Evolutionary conservation across 2,797 vertebrate genomes (phyloP).

Genomic region (Anisognathus igniventris): DNA sequence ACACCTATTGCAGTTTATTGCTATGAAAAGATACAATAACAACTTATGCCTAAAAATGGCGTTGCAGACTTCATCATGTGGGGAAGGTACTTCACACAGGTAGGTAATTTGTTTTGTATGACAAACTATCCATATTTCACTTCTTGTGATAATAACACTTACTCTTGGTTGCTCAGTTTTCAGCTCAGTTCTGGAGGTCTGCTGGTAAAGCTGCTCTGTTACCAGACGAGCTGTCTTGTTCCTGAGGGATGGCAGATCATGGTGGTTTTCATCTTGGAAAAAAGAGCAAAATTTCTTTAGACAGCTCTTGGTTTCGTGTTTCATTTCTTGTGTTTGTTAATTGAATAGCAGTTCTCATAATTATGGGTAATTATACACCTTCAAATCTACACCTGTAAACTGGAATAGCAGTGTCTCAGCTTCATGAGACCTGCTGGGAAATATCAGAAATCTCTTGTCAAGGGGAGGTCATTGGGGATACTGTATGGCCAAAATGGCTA

Average conservation of each 20-base stretch:
- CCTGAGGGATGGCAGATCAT: neutral
- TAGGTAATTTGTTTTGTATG: neutral
- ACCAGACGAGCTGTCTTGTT: neutral
- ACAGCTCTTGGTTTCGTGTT: fast-evolving
- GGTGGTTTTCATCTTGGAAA: neutral
- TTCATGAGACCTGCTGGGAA: neutral
- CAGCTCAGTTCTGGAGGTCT: neutral
- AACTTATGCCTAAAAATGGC: neutral
- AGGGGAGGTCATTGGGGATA: neutral
- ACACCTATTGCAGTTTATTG: neutral
- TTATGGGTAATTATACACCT: neutral
- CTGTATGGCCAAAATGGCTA: fast-evolving
- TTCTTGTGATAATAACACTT: neutral
- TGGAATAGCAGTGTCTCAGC: neutral
- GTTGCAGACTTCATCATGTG: neutral
- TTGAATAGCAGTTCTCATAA: neutral
- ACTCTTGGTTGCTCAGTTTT: neutral
- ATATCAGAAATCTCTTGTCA: neutral
- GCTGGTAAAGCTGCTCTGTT: neutral
- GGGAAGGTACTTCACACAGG: neutral
- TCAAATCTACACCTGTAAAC: neutral
- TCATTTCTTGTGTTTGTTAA: neutral
- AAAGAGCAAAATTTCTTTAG: neutral
- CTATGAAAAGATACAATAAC: neutral
- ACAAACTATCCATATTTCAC: neutral